Evolutionary conservation across 2,113 vertebrate genomes (phyloP), one percentile per base, ranked within the genome.

Genomic region (Tupaia chinensis): DNA sequence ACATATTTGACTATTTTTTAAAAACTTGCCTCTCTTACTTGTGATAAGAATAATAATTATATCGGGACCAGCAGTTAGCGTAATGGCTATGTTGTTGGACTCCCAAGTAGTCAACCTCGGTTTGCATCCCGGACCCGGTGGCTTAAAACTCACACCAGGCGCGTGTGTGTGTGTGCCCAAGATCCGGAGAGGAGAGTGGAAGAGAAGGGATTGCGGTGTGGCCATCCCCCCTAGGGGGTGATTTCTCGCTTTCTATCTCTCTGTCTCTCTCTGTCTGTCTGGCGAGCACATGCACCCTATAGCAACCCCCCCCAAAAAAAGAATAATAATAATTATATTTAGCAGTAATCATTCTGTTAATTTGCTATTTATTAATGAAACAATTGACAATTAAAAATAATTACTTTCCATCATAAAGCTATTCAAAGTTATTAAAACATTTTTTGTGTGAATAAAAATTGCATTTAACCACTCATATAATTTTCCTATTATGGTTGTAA

Each of bases 371-470:
- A 10, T 73, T 63, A 91, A 86, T 63, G 68, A 81, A 65, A 13
- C 0, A 86, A 58, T 73, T 16, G 63, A 68, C 13, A 78, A 15
- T 77, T 95, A 3, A 29, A 63, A 87, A 73, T 13, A 69, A 77
- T 74, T 89, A 10, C 9, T 82, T 96, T 86, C 9, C 19, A 11
- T 94, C 76, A 56, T 66, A 73, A 29, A 76, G 14, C 16, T 87
- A 88, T 60, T 66, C 44, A 23, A 84, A 60, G 25, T 34, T 61
- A 82, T 79, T 94, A 68, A 89, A 44, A 25, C 85, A 92, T 89
- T 84, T 81, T 17, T 60, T n/a, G 23, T 69, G 32, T 77, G 87
- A 74, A 73, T 17, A 90, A 77, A 77, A 83, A 68, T 82, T 60
- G 0, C 22, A 78, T 10, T 81, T 77, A 77, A 86, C 1, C 7